phyloP scores from a whole-genome alignment of 2,888 invertebrate species.

The Leptinotarsa haldemani region DNA sequence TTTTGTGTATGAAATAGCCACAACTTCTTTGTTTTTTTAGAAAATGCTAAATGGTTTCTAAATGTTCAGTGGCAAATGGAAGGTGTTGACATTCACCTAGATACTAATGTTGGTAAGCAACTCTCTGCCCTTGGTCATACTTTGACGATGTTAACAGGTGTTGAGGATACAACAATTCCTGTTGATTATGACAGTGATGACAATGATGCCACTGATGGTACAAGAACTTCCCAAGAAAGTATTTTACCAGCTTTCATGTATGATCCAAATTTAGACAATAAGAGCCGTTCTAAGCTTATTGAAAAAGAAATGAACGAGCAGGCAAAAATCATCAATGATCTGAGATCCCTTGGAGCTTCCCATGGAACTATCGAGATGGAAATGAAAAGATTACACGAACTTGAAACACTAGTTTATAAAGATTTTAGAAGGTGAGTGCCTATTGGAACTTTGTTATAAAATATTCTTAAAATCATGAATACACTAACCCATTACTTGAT shows the following conservation, averaged over 20 bases:
- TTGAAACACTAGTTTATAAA: conserved; percentile 94
- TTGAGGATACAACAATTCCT: conserved; percentile 73
- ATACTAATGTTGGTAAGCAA: conserved; percentile 96
- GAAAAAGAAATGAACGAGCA: conserved; percentile 99
- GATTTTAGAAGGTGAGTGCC: conserved; percentile 80
- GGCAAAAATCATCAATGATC: conserved; percentile 93
- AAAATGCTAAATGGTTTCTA: conserved; percentile 97
- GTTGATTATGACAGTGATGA: conserved; percentile 83
- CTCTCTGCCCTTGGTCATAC: conserved; percentile 94
- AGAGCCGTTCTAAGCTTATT: conserved; percentile 89
- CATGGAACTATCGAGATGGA: conserved; percentile 87
- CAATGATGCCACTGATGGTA: conserved; percentile 76
- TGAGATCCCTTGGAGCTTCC: conserved; percentile 66
- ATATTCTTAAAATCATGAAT: too few relatives aligned
- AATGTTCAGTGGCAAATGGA: conserved; percentile 99
- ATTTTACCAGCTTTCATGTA: conserved; percentile 86
- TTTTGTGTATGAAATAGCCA: neutral
- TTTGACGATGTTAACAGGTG: conserved; percentile 92
- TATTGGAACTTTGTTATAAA: neutral
- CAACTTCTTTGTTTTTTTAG: conserved; percentile 61
- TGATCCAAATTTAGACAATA: conserved; percentile 82
- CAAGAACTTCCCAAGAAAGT: conserved; percentile 76
- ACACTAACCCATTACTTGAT: too few relatives aligned
- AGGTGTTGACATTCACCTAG: conserved; percentile 96
- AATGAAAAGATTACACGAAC: conserved; percentile 88